Evolutionary conservation across 2,113 vertebrate species (phyloP).

Genomic region (Onychostruthus taczanowskii): DNA sequence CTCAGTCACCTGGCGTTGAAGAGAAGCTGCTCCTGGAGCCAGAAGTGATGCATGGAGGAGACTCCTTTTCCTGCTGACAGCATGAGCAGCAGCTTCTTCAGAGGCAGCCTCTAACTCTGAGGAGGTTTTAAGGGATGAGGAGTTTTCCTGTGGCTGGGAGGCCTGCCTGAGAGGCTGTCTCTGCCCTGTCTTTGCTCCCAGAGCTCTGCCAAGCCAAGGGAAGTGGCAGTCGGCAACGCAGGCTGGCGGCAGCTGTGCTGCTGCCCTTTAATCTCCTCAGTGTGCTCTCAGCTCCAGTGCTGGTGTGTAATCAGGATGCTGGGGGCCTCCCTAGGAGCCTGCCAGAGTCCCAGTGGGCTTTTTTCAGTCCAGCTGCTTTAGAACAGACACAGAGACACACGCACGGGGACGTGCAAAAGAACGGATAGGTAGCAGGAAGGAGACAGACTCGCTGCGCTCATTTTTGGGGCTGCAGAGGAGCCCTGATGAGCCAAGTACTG

Average conservation of each 20-base stretch:
- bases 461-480: background rate
- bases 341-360: background rate
- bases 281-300: background rate
- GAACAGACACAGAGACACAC: background rate
- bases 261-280: background rate
- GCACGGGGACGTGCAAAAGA: rapidly evolving
- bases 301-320: background rate
- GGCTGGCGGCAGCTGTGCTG: rapidly evolving
- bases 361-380: background rate
- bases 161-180: background rate
- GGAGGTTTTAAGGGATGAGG: background rate
- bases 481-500: background rate
- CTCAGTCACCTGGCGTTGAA: rapidly evolving
- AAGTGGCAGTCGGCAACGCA: background rate
- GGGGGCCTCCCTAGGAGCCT: background rate
- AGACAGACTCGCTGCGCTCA: background rate
- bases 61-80: background rate
- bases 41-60: background rate
- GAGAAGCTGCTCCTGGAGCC: background rate
- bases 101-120: background rate
- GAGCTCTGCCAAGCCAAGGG: background rate
- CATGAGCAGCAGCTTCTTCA: rapidly evolving
- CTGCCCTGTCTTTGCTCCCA: background rate
- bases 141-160: background rate
- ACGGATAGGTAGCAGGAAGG: background rate